These are phyloP conservation scores for Myotis davidii DNA, from an alignment of 2,113 vertebrate species.

Conservation along the genomic window DNA sequence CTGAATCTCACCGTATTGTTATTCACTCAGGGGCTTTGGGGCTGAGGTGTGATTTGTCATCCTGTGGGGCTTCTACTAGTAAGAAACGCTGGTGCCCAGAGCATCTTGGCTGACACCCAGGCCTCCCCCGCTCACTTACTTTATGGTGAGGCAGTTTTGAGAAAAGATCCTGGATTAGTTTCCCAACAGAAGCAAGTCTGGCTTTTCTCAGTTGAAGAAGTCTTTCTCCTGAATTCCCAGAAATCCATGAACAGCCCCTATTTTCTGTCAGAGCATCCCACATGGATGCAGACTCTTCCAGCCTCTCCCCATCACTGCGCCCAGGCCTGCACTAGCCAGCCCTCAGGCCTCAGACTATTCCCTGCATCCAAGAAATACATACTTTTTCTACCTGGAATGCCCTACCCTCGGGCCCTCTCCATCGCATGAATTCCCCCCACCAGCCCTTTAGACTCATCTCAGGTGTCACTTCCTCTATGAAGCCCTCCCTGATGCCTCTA, in stretches of 20 bases:
- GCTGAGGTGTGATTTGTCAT: no score
- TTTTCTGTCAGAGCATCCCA: neutral
- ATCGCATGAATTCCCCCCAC: neutral
- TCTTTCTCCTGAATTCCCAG: neutral
- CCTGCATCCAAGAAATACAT: neutral
- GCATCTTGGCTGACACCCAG: neutral
- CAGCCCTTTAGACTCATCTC: neutral
- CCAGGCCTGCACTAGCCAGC: neutral
- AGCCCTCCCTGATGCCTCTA: neutral
- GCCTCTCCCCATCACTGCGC: neutral
- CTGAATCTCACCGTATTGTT: fast-evolving
- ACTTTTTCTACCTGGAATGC: neutral
- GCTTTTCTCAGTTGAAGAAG: neutral
- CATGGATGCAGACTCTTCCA: neutral
- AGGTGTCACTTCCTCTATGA: neutral
- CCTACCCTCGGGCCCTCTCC: neutral
- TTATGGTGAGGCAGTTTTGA: neutral
- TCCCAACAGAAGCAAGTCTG: neutral
- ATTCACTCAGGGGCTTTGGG: neutral
- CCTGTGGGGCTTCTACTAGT: neutral
- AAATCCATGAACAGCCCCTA: neutral
- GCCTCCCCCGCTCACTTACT: neutral
- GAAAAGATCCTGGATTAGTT: neutral
- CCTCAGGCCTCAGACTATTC: neutral
- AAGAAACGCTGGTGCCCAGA: neutral